A percentile compares a stretch with the other conserved stretches of the same genome.
phyloP scores from a whole-genome alignment of 1,140 invertebrate genomes.

The Drosophila triauraria region DNA sequence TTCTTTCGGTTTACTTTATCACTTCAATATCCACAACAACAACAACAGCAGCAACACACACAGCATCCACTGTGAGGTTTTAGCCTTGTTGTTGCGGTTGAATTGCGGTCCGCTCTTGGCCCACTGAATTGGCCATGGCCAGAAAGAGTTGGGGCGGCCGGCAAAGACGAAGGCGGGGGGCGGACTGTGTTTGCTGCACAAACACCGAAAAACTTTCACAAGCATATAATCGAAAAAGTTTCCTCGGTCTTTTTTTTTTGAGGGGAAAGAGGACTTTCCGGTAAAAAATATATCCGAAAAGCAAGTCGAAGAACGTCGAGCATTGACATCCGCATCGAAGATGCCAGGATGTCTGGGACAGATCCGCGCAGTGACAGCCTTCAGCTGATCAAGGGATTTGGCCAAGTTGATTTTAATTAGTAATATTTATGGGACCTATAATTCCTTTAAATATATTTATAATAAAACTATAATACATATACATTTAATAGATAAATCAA shows the following conservation, averaged over 20 bases:
- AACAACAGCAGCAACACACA: slow-evolving; percentile 24
- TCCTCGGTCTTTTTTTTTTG: slow-evolving; percentile 19
- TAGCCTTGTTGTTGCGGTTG: slow-evolving; percentile 52
- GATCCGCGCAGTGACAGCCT: slow-evolving; percentile 7
- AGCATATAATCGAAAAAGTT: slow-evolving; percentile 84
- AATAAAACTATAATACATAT: neutral
- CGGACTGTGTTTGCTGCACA: slow-evolving; percentile 44
- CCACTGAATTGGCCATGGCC: slow-evolving; percentile 31
- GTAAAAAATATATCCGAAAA: slow-evolving; percentile 25
- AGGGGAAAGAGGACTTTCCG: neutral
- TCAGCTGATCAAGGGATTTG: slow-evolving; percentile 15
- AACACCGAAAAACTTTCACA: slow-evolving; percentile 77
- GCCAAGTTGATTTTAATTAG: neutral
- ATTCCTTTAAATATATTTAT: too few species aligned
- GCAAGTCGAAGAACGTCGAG: slow-evolving; percentile 6
- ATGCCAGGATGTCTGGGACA: neutral
- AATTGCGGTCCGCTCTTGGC: slow-evolving; percentile 64
- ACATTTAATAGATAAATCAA: neutral
- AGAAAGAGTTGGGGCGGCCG: slow-evolving; percentile 11
- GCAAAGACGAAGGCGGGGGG: neutral
- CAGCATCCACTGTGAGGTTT: slow-evolving; percentile 24
- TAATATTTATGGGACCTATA: too few species aligned
- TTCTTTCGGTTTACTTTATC: slow-evolving; percentile 47
- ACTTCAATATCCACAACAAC: slow-evolving; percentile 57
- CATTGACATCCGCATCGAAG: slow-evolving; percentile 40